Percentiles rank a stretch among this genome's conserved stretches.
Conservation (phyloP, 2,888 invertebrate genomes). For the Caenorhabditis angaria region DNA sequence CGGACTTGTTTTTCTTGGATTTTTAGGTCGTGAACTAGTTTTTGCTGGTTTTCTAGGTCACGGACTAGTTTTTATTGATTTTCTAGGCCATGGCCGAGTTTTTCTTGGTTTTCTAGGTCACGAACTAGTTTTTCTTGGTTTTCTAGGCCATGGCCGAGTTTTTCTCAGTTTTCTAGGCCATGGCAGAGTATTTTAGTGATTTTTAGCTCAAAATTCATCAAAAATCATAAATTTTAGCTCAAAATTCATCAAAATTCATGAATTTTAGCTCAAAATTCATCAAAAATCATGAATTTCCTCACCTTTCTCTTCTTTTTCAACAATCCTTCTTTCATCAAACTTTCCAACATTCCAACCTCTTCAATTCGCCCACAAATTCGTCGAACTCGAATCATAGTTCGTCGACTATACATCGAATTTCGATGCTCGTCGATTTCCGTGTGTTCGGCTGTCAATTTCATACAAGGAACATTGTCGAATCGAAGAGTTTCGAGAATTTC, state of each 20-base stretch:
- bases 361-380: background rate
- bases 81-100: too few species aligned
- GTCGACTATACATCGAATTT: constrained; percentile 11
- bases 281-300: background rate
- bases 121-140: too few species aligned
- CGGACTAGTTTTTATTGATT: too few species aligned
- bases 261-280: background rate
- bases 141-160: too few species aligned
- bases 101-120: too few species aligned
- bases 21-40: too few species aligned
- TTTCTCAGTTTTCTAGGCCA: background rate
- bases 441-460: constrained; percentile 13
- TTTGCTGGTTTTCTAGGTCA: too few species aligned
- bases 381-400: constrained; percentile 11
- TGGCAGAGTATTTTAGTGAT: background rate
- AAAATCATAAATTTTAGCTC: background rate
- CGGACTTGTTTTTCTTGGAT: too few species aligned
- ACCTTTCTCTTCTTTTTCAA: background rate
- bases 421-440: constrained; percentile 30
- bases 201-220: too few species aligned
- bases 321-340: background rate
- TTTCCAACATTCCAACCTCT: background rate
- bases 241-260: background rate
- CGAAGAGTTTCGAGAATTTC: background rate
- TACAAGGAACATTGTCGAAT: constrained; percentile 25